These are phyloP conservation scores for Engraulis encrasicolus DNA, from an alignment of 2,113 vertebrate species.

Conservation along the genomic window DNA sequence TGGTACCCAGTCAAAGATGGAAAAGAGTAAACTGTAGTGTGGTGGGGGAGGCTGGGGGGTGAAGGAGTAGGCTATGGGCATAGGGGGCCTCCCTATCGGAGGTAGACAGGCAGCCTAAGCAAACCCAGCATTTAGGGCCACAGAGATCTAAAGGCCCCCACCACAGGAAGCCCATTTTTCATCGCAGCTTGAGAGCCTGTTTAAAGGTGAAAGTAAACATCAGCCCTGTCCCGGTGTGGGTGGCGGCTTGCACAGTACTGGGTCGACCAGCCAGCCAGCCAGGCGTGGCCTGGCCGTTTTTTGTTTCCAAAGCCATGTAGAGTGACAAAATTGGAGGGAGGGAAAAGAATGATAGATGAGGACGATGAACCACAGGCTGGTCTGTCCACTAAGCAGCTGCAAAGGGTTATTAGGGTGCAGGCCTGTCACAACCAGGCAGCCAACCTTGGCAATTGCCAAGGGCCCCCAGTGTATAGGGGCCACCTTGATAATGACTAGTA, in stretches of 20 bases:
- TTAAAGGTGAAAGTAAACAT: conserved; percentile 29
- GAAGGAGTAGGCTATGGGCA: not conserved
- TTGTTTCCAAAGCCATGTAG: not conserved
- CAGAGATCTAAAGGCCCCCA: conserved; percentile 36
- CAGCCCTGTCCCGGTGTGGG: not conserved
- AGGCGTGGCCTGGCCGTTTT: not conserved
- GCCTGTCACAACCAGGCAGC: too few species aligned
- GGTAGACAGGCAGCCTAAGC: conserved; percentile 13
- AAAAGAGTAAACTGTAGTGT: conserved; percentile 4
- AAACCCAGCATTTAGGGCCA: conserved; percentile 43
- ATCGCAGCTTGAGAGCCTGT: conserved; percentile 35
- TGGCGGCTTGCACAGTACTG: not conserved
- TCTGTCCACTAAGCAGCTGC: not conserved
- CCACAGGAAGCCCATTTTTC: conserved; percentile 44
- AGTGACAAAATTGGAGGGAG: conserved; percentile 1
- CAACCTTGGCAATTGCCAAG: too few species aligned
- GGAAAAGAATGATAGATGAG: not conserved
- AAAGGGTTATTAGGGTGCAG: conserved; percentile 6
- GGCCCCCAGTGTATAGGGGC: too few species aligned
- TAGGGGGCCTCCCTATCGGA: not conserved
- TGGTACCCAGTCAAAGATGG: not conserved
- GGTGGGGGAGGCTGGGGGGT: not conserved
- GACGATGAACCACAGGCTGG: not conserved
- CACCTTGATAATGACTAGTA: too few species aligned
- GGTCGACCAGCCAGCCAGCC: conserved; percentile 24